These are phyloP conservation scores for Epizoanthus illoricatus DNA, from an alignment of 92 coral and sea anemone genomes.

Conservation along the genomic window DNA sequence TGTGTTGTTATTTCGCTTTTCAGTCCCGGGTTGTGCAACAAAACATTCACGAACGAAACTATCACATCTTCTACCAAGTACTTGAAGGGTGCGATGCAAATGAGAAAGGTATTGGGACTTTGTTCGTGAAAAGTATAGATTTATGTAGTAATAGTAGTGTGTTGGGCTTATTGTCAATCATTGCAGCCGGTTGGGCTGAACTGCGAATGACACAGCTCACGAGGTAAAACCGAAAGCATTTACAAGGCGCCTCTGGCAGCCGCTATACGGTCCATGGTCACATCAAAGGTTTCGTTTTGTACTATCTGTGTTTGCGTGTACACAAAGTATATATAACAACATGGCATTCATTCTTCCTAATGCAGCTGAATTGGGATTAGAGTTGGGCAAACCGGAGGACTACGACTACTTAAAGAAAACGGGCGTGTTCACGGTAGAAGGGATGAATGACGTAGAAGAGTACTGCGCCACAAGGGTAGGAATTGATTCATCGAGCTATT, in stretches of 20 bases:
- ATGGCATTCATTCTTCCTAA: not conserved
- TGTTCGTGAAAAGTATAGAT: too few relatives aligned
- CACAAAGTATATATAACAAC: too few relatives aligned
- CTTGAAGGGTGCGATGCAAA: conserved; percentile 69
- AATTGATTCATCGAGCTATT: not conserved
- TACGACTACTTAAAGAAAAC: conserved; percentile 79
- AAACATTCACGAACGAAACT: conserved; percentile 79
- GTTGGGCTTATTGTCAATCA: too few relatives aligned
- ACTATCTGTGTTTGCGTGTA: not conserved
- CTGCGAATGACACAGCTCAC: too few relatives aligned
- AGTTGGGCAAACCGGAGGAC: conserved; percentile 52
- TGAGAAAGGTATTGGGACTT: conserved; percentile 15
- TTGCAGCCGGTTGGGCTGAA: too few relatives aligned
- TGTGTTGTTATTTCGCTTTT: conserved; percentile 7
- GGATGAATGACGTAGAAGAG: conserved; percentile 75
- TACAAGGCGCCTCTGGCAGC: too few relatives aligned
- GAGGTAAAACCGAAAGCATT: too few relatives aligned
- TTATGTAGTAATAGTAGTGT: too few relatives aligned
- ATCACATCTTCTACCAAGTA: conserved; percentile 89
- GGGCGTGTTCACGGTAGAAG: conserved; percentile 87
- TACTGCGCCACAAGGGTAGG: conserved; percentile 64
- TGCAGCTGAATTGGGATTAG: conserved; percentile 67
- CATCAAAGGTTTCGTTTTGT: not conserved
- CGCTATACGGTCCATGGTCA: too few relatives aligned
- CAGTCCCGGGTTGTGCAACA: conserved; percentile 90